Evolutionary conservation across 2,797 vertebrate species (phyloP).

Genomic region (Oryzias dopingdopingensis): DNA sequence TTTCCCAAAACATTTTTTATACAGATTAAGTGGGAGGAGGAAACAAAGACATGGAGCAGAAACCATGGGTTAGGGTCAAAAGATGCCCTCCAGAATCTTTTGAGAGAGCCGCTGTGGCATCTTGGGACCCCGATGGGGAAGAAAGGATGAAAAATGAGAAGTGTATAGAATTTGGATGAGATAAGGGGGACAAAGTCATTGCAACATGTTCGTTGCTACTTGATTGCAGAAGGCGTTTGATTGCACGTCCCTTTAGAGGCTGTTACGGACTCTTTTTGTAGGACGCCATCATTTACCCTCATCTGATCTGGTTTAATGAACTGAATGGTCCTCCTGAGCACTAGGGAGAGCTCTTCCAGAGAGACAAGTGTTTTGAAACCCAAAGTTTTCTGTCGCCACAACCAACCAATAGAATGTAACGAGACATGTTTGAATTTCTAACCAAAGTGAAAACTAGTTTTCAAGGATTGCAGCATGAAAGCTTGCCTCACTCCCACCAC

Average conservation of each 20-base stretch:
- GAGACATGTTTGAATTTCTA: constrained; percentile 20
- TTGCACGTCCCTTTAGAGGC: constrained; percentile 73
- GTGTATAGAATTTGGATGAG: constrained; percentile 76
- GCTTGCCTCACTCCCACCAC: constrained; percentile 42
- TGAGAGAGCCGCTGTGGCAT: constrained; percentile 62
- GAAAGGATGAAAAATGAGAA: constrained; percentile 72
- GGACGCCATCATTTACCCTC: constrained; percentile 61
- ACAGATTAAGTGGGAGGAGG: constrained; percentile 8
- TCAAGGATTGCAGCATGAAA: constrained; percentile 65
- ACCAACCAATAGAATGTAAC: constrained; percentile 19
- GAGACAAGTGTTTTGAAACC: constrained; percentile 16
- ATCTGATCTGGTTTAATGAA: constrained; percentile 58
- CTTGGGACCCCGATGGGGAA: constrained; percentile 47
- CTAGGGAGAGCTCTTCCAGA: constrained; percentile 68
- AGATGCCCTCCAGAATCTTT: constrained; percentile 54
- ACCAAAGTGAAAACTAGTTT: constrained; percentile 41
- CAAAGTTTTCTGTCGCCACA: constrained; percentile 1
- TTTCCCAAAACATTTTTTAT: constrained; percentile 13
- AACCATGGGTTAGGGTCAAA: constrained; percentile 42
- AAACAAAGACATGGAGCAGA: too few species aligned
- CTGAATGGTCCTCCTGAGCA: constrained; percentile 61
- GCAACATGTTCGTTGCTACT: constrained; percentile 63
- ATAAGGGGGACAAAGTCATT: constrained; percentile 75
- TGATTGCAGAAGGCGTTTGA: constrained; percentile 78
- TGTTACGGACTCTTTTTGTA: constrained; percentile 63